Conservation (phyloP, 2,888 invertebrate genomes). For the Cosmopolites sordidus region DNA sequence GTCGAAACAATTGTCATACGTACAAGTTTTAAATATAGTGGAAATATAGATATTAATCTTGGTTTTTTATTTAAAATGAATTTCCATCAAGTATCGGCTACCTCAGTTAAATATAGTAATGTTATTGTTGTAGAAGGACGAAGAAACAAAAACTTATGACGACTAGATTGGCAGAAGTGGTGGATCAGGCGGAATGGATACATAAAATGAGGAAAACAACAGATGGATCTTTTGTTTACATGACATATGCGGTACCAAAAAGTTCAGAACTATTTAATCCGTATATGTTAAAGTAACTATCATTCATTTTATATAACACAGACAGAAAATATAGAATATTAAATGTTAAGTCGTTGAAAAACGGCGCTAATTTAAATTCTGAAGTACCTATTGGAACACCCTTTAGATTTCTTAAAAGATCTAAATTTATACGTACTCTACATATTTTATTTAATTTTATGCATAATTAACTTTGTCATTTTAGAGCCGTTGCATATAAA, state of each 20-base stretch:
- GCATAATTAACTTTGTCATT: conserved; percentile 10
- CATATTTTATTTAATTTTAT: neutral
- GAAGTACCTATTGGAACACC: no score
- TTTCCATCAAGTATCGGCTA: no score
- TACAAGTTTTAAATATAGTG: no score
- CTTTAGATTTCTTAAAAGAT: neutral
- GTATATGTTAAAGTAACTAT: conserved; percentile 62
- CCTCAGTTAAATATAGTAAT: no score
- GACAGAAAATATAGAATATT: neutral
- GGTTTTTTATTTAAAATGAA: no score
- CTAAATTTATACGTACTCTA: neutral
- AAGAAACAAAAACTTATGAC: neutral
- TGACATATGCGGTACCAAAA: conserved; percentile 69
- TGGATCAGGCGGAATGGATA: conserved; percentile 50
- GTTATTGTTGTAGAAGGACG: neutral
- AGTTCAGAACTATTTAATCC: conserved; percentile 71
- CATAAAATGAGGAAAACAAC: conserved; percentile 54
- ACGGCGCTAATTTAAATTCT: no score
- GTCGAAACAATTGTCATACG: no score
- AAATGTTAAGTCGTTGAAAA: no score
- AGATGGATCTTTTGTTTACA: conserved; percentile 68
- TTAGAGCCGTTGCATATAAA: conserved; percentile 66
- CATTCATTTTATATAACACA: neutral
- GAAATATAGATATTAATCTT: no score
- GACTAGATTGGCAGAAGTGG: conserved; percentile 37